Base-by-base conservation (phyloP, 2,797 vertebrate genomes). In the Acrocephalus scirpaceus region DNA sequence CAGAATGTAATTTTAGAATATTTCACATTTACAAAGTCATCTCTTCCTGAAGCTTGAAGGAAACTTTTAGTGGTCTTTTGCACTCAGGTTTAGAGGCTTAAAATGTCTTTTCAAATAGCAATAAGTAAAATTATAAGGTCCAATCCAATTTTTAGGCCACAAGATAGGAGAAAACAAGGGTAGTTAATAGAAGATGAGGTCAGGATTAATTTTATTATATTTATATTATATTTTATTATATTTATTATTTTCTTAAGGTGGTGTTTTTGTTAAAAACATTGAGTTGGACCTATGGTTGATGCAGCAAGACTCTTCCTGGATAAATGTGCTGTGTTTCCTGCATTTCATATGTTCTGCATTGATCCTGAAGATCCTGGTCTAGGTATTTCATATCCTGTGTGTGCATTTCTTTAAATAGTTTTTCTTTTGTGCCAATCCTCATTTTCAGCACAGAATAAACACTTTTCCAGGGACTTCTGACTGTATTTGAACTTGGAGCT, bases 241-340 rank as follows among this genome's bases (percentile, higher is more conserved):
- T 56, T 32, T 72, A 16, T 57, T 86, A 25, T 88, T 7, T 44
- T 29, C 29, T 85, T 77, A 44, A 56, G 47, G 11, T 36, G 30
- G 0, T 36, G 7, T 42, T 90, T 73, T 79, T 53, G 11, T 53
- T 54, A 34, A n/a, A 69, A 61, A 6, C 64, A 30, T 40, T 61
- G 85, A 95, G 65, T 75, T 81, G 89, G 40, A 58, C 15, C 10
- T 3, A 17, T 47, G 48, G 51, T 29, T 92, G 85, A 81, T 70
- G 51, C 32, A 85, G 26, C 47, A 34, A 54, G 26, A 38, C 30
- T 88, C 53, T 51, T 91, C 38, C 40, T 69, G 54, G 60, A 53
- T 30, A 88, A 90, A 82, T 48, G 42, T 48, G 48, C 57, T 60
- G 66, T 88, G 32, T 91, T 91, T 93, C 60, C 76, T 77, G 65